Base-by-base conservation (phyloP, 2,797 vertebrate species). In the Propithecus perrieri region DNA sequence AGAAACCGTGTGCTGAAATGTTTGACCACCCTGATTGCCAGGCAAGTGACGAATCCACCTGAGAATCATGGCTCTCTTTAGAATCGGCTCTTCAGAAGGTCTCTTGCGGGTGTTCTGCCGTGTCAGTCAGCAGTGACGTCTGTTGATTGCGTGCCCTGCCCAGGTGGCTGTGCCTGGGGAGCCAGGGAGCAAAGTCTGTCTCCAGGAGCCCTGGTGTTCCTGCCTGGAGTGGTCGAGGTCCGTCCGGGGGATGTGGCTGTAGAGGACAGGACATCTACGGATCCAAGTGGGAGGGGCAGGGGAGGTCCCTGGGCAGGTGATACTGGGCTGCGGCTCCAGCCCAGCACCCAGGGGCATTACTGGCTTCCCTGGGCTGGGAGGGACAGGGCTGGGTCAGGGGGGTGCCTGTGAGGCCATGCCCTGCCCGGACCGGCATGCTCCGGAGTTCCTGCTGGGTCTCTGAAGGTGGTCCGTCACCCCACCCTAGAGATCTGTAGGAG, bases 81-180 rank as follows among this genome's bases (percentile, higher is more conserved):
- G 78, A 35, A n/a, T 22, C 6, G 53, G 13, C 59, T 61, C 28
- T 50, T 76, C 48, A 6, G 15, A 26, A n/a, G 46, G 57, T n/a
- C 55, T 38, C 5, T 15, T 59, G 7, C 18, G 1, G 5, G 33
- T 3, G n/a, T n/a, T 33, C 50, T 6, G 3, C 33, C 1, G 3
- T 20, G 0, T 35, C 11, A 0, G 8, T n/a, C 15, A 41, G 81
- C 57, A 61, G 57, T 7, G 22, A 0, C 1, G 1, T 35, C 53
- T 69, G 22, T 35, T 46, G 18, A 0, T 9, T 7, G 4, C 41
- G 22, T 57, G 50, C 53, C 12, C 14, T 30, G 75, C 55, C 41
- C 53, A 22, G 4, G 7, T 9, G 4, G 53, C 8, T 13, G 9
- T 79, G 63, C 59, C 38, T 20, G 35, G 57, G 22, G 15, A 43